phyloP scores from a whole-genome alignment of 1,140 invertebrate genomes.

The Diachasma alloeum region DNA sequence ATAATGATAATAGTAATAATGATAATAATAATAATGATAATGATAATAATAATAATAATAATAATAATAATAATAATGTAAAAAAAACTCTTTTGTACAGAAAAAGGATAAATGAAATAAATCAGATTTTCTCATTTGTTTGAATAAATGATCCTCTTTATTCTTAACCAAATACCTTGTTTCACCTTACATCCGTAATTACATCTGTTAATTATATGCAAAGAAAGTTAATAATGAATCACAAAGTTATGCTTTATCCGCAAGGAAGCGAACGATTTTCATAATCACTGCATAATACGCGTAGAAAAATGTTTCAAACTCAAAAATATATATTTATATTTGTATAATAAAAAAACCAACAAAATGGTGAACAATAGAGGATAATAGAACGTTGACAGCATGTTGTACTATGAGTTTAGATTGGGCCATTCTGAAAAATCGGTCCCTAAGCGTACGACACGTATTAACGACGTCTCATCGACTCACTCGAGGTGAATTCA shows the following conservation, averaged over 20 bases:
- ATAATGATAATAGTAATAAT: too few species aligned
- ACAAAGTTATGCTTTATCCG: not conserved
- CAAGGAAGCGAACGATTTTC: not conserved
- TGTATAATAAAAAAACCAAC: not conserved
- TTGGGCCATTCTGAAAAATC: not conserved
- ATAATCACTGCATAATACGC: not conserved
- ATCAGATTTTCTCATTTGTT: too few species aligned
- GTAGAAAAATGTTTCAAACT: not conserved
- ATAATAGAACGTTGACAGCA: not conserved
- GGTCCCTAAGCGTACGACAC: conserved; percentile 24
- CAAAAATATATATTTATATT: conserved; percentile 5
- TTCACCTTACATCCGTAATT: not conserved
- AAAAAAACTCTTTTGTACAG: too few species aligned
- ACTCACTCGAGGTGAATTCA: not conserved
- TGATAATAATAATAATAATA: too few species aligned
- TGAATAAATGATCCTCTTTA: not conserved
- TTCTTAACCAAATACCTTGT: not conserved
- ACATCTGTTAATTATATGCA: not conserved
- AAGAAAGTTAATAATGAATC: not conserved
- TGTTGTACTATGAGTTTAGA: conserved; percentile 14
- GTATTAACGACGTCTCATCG: conserved; percentile 9
- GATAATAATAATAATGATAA: too few species aligned
- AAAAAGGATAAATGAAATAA: too few species aligned
- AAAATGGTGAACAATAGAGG: not conserved
- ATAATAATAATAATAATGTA: too few species aligned